Percentiles rank a stretch among this genome's conserved stretches.
Evolutionary conservation across 2,797 vertebrate species (phyloP).

Genomic region (Apogon talboti): DNA sequence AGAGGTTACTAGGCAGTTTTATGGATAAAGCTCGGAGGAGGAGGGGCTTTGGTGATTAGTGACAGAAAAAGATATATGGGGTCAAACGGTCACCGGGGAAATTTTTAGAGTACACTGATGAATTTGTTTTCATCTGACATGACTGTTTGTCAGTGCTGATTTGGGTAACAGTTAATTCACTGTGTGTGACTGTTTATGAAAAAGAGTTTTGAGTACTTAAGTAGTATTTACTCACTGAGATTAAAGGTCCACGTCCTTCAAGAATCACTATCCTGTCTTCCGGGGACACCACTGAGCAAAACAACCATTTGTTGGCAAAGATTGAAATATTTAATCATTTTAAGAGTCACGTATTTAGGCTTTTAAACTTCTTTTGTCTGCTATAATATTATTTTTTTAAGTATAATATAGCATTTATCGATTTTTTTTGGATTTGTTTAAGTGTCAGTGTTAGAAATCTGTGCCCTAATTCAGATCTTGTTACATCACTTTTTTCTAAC

Average conservation of each 20-base stretch:
- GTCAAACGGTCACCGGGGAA: slow-evolving; percentile 20
- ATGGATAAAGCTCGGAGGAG: slow-evolving; percentile 21
- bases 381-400: too few relatives aligned
- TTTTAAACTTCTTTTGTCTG: too few relatives aligned
- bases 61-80: slow-evolving; percentile 20
- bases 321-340: too few relatives aligned
- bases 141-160: neutral
- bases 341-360: too few relatives aligned
- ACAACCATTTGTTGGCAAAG: slow-evolving; percentile 10
- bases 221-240: slow-evolving; percentile 80
- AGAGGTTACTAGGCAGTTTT: slow-evolving; percentile 60
- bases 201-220: slow-evolving; percentile 44
- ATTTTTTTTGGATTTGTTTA: neutral
- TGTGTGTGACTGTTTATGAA: slow-evolving; percentile 18
- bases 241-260: slow-evolving; percentile 71
- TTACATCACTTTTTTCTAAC: slow-evolving; percentile 41
- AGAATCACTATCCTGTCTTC: slow-evolving; percentile 74
- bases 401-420: neutral
- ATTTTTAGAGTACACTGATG: slow-evolving; percentile 13
- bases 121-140: neutral
- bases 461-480: slow-evolving; percentile 18
- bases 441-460: slow-evolving; percentile 29
- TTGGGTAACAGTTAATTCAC: neutral
- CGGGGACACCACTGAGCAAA: slow-evolving; percentile 52
- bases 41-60: slow-evolving; percentile 41